Evolutionary conservation across 2,888 invertebrate species (phyloP).

Genomic region (Drosophila percnosoma): DNA sequence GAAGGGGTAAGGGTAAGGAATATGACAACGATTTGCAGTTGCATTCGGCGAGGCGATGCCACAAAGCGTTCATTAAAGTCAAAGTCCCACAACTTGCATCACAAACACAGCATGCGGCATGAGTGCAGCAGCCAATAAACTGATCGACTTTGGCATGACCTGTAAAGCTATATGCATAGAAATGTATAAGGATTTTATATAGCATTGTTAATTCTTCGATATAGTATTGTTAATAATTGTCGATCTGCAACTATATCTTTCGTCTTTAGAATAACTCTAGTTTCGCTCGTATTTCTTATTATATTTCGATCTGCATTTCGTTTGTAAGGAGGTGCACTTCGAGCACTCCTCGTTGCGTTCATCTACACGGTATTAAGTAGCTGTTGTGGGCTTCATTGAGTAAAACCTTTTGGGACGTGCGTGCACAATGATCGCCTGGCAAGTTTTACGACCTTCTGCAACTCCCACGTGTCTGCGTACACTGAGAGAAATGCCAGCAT

Average conservation of each 20-base stretch:
- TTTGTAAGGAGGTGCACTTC: neutral
- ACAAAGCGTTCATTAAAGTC: conserved; percentile 75
- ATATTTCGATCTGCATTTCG: neutral
- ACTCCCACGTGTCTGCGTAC: conserved; percentile 71
- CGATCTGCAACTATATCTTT: neutral
- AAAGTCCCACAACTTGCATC: conserved; percentile 58
- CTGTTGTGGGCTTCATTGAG: conserved; percentile 67
- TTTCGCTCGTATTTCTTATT: neutral
- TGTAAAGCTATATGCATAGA: neutral
- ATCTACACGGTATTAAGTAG: conserved; percentile 42
- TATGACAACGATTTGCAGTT: conserved; percentile 32
- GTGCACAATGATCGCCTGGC: conserved; percentile 68
- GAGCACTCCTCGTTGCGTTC: neutral
- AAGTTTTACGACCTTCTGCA: conserved; percentile 76
- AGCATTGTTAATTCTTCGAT: neutral
- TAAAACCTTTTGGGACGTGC: conserved; percentile 71
- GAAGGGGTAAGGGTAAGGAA: neutral
- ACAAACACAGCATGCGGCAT: conserved; percentile 34
- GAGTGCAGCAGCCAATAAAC: neutral
- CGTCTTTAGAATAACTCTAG: neutral
- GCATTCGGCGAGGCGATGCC: conserved; percentile 38
- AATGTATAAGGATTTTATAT: neutral
- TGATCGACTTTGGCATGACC: conserved; percentile 8
- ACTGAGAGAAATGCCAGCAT: conserved; percentile 63
- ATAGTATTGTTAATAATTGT: neutral